Evolutionary conservation across 2,888 invertebrate species (phyloP).

Genomic region (Drosophila leonis): DNA sequence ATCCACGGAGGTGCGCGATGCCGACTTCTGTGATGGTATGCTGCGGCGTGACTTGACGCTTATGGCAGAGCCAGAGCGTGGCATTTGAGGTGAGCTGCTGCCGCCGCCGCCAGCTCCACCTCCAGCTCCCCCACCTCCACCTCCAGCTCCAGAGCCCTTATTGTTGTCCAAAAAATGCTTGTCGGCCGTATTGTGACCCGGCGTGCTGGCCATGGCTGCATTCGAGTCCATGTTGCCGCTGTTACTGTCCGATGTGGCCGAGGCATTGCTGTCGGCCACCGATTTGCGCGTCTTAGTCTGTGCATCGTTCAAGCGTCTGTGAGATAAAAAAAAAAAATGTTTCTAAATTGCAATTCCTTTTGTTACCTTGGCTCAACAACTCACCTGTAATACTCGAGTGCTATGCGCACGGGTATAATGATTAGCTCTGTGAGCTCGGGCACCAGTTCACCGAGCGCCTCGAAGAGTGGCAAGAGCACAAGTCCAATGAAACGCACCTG

Average conservation of each 20-base stretch:
- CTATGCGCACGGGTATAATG: constrained; percentile 85
- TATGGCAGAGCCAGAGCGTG: constrained; percentile 86
- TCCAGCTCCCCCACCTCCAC: constrained; percentile 2
- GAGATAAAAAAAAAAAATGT: background rate
- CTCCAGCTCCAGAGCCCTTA: constrained; percentile 23
- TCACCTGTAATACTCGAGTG: constrained; percentile 85
- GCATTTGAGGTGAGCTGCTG: constrained; percentile 85
- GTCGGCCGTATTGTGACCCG: constrained; percentile 53
- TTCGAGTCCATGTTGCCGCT: constrained; percentile 81
- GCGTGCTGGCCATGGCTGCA: constrained; percentile 60
- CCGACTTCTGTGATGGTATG: constrained; percentile 86
- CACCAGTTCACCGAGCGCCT: constrained; percentile 91
- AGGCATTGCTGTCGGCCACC: constrained; percentile 83
- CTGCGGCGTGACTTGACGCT: constrained; percentile 87
- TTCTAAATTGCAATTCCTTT: background rate
- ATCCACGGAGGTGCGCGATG: constrained; percentile 87
- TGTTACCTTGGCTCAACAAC: constrained; percentile 4
- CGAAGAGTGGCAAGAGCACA: constrained; percentile 92
- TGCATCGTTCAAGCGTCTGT: constrained; percentile 85
- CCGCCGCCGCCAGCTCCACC: constrained; percentile 76
- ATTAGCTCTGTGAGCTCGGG: constrained; percentile 89
- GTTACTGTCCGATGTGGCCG: constrained; percentile 83
- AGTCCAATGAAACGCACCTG: constrained; percentile 94
- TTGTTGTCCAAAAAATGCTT: constrained; percentile 57
- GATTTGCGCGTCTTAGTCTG: constrained; percentile 85